Evolutionary conservation across 2,797 vertebrate genomes (phyloP).

Genomic region (Aldrovandia affinis): DNA sequence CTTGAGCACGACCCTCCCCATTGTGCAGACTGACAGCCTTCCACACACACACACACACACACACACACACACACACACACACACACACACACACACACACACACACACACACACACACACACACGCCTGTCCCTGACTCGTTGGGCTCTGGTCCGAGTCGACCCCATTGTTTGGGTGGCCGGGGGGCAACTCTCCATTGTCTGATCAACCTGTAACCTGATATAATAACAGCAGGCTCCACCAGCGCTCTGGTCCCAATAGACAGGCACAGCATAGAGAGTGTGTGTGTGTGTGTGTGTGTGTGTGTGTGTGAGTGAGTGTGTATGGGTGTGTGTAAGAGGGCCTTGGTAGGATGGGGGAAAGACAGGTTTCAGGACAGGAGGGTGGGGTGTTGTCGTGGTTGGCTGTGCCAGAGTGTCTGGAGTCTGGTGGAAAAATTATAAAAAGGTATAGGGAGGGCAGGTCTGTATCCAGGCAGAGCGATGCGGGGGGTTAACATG

Average conservation of each 20-base stretch:
- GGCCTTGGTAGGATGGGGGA: no score
- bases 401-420: neutral
- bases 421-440: neutral
- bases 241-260: neutral
- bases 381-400: neutral
- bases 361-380: neutral
- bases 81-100: neutral
- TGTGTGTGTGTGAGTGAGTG: neutral
- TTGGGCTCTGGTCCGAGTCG: no score
- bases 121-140: neutral
- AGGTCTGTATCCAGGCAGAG: neutral
- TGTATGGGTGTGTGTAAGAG: neutral
- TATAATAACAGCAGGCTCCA: neutral
- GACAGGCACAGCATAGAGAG: no score
- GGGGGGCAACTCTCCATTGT: neutral
- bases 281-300: neutral
- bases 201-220: slow-evolving; percentile 13
- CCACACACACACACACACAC: neutral
- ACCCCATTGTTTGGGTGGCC: neutral
- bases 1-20: neutral
- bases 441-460: neutral
- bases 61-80: neutral
- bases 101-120: no score
- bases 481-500: neutral
- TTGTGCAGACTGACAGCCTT: neutral